A percentile compares a stretch with the other conserved stretches of the same genome.
phyloP scores from a whole-genome alignment of 2,888 invertebrate genomes.

The Strigamia maritima region DNA sequence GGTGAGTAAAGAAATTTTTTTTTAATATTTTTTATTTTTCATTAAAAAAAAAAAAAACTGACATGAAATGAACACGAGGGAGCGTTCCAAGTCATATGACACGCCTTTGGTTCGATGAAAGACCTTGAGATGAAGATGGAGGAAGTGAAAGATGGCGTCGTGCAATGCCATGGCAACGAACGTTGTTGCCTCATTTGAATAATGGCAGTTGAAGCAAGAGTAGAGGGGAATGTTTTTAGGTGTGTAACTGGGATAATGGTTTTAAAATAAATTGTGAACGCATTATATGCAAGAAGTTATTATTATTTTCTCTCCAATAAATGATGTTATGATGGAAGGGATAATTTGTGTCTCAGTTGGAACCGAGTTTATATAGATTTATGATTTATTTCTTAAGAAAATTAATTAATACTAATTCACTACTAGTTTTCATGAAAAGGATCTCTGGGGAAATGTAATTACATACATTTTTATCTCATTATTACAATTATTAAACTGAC shows the following conservation, averaged over 20 bases:
- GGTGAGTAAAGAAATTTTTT: slow-evolving; percentile 39
- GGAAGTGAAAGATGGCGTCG: slow-evolving; percentile 27
- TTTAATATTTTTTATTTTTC: not conserved
- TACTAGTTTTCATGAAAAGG: no score
- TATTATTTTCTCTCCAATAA: not conserved
- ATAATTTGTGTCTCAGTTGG: not conserved
- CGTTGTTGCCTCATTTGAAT: slow-evolving; percentile 20
- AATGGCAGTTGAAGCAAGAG: slow-evolving; percentile 17
- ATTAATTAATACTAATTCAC: not conserved
- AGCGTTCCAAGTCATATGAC: slow-evolving; percentile 30
- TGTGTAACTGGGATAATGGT: not conserved
- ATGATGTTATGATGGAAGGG: not conserved
- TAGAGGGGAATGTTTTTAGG: slow-evolving; percentile 1
- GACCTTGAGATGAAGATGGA: slow-evolving; percentile 8
- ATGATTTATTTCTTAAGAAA: not conserved
- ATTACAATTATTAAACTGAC: no score
- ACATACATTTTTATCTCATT: no score
- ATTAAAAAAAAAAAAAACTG: not conserved
- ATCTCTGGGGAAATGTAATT: no score
- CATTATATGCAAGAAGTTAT: not conserved
- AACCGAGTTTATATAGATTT: no score
- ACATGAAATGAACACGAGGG: not conserved
- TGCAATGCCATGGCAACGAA: not conserved
- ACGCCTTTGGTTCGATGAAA: slow-evolving; percentile 13
- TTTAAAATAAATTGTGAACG: not conserved